Evolutionary conservation across 2,113 vertebrate species (phyloP).

Genomic region (Pseudois nayaur): DNA sequence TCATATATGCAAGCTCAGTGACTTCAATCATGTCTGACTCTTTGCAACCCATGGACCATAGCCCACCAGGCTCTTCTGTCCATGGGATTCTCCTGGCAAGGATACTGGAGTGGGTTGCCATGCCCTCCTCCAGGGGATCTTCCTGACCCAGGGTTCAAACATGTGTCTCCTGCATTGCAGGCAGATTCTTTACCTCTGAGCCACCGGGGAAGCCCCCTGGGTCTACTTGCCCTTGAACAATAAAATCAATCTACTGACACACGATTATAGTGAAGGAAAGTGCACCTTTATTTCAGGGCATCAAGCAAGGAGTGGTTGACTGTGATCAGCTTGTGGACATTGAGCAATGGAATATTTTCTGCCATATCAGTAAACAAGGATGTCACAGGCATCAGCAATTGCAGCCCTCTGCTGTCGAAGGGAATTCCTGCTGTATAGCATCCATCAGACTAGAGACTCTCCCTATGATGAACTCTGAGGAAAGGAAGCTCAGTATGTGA

Average conservation of each 20-base stretch:
- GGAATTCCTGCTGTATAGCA: background rate
- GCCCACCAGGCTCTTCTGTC: background rate
- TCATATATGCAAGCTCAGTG: background rate
- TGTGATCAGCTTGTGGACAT: background rate
- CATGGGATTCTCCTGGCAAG: background rate
- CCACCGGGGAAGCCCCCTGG: background rate
- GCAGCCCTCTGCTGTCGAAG: background rate
- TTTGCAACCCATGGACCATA: background rate
- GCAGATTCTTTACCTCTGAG: background rate
- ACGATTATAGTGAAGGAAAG: background rate
- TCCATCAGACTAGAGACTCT: background rate
- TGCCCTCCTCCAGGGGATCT: background rate
- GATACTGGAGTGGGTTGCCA: background rate
- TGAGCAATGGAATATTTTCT: background rate
- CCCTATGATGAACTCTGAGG: background rate
- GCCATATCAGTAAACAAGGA: background rate
- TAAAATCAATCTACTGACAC: background rate
- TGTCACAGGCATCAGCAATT: background rate
- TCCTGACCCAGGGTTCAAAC: rapidly evolving
- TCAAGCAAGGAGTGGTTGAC: background rate
- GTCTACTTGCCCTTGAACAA: background rate
- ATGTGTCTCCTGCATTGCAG: background rate
- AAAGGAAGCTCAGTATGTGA: background rate
- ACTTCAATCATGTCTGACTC: background rate
- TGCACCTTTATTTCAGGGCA: background rate